Percentiles rank a stretch among this genome's conserved stretches.
Evolutionary conservation across 2,113 vertebrate genomes (phyloP).

Genomic region (Elephas maximus): DNA sequence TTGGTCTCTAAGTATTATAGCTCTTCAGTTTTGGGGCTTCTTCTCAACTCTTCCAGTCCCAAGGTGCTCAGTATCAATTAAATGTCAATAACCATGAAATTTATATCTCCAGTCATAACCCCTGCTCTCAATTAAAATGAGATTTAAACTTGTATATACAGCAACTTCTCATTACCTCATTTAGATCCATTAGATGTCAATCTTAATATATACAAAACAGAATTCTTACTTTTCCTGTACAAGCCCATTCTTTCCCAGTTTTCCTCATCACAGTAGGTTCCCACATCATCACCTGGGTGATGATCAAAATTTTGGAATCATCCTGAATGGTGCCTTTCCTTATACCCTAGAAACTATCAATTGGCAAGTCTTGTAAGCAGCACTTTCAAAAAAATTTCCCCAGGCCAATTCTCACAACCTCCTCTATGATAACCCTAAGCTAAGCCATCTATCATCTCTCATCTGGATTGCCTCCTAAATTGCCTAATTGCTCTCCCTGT

Average conservation of each 20-base stretch:
- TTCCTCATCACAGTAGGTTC: not conserved
- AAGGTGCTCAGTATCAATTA: not conserved
- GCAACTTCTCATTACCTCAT: not conserved
- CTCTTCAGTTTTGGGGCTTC: not conserved
- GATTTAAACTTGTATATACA: not conserved
- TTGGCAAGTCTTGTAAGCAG: not conserved
- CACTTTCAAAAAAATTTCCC: not conserved
- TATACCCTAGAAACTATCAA: not conserved
- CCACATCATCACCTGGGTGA: not conserved
- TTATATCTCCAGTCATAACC: not conserved
- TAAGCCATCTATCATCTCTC: not conserved
- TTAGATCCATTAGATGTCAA: not conserved
- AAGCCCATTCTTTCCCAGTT: not conserved
- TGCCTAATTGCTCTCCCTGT: not conserved
- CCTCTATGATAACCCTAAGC: not conserved
- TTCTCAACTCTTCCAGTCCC: not conserved
- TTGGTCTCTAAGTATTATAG: not conserved
- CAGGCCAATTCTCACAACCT: too few relatives aligned
- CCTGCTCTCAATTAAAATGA: not conserved
- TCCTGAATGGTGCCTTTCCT: not conserved
- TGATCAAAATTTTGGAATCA: not conserved
- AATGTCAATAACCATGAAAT: not conserved
- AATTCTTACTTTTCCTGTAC: not conserved
- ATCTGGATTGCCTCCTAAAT: not conserved
- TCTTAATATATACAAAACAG: not conserved